phyloP scores from a whole-genome alignment of 1,140 invertebrate species.

The Scaptomyza montana region DNA sequence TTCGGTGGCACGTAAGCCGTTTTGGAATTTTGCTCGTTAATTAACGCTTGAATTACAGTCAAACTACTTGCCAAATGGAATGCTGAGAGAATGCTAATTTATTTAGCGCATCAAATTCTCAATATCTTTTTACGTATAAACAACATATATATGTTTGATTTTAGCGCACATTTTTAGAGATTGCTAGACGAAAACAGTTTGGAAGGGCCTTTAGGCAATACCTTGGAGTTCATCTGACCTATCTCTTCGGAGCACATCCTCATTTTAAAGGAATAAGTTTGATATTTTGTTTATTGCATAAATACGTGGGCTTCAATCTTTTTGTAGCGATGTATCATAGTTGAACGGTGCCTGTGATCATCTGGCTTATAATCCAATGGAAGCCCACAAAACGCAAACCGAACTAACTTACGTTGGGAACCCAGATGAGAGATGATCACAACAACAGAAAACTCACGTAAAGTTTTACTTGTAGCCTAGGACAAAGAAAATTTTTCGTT shows the following conservation, averaged over 20 bases:
- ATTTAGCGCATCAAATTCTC: neutral
- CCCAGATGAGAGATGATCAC: conserved; percentile 1
- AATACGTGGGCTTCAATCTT: conserved; percentile 50
- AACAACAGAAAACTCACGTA: conserved; percentile 8
- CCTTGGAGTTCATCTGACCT: conserved; percentile 11
- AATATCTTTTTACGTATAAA: conserved; percentile 15
- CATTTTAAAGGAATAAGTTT: conserved; percentile 48
- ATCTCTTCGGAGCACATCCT: neutral
- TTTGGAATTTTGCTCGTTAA: conserved; percentile 53
- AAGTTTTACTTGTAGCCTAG: conserved; percentile 34
- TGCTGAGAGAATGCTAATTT: neutral
- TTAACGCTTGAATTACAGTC: conserved; percentile 59
- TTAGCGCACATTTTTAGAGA: conserved; percentile 46
- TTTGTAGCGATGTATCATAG: conserved; percentile 70
- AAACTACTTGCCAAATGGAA: neutral
- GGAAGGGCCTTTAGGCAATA: conserved; percentile 15
- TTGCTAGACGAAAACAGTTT: conserved; percentile 25
- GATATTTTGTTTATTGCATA: conserved; percentile 37
- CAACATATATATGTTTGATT: conserved; percentile 26
- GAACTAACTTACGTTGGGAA: neutral
- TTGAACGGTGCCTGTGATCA: conserved; percentile 73
- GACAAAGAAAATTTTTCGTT: conserved; percentile 57
- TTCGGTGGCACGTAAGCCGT: conserved; percentile 50
- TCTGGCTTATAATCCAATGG: conserved; percentile 17
- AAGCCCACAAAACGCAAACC: neutral